These are phyloP conservation scores for Metellina segmentata DNA, from an alignment of 2,888 invertebrate genomes.

Conservation along the genomic window DNA sequence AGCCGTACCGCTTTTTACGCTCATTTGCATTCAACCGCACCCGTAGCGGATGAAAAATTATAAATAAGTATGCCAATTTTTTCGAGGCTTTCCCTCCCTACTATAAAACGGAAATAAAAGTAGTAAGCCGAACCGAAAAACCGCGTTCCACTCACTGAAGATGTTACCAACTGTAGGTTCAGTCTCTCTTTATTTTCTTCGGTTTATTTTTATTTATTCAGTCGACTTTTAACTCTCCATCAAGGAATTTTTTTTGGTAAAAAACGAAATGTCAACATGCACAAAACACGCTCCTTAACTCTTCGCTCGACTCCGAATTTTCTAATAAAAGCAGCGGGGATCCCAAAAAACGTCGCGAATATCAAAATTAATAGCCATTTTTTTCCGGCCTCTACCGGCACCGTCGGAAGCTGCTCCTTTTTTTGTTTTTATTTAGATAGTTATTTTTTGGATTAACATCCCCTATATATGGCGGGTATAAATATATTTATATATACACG, in stretches of 20 bases:
- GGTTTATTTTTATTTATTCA: conserved; percentile 29
- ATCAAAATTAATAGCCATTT: conserved; percentile 74
- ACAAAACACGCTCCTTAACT: conserved; percentile 72
- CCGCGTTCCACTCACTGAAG: neutral
- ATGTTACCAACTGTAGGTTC: neutral
- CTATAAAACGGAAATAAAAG: conserved; percentile 43
- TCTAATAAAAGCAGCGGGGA: conserved; percentile 70
- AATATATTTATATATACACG: conserved; percentile 48
- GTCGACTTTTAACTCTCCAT: conserved; percentile 29
- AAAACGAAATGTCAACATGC: conserved; percentile 65
- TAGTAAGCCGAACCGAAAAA: neutral
- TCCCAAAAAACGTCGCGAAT: conserved; percentile 57
- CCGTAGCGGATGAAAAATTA: conserved; percentile 35
- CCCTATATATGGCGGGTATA: conserved; percentile 47
- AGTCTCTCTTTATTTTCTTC: neutral
- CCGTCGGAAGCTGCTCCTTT: too few species aligned
- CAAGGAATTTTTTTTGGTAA: conserved; percentile 49
- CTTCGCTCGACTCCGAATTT: conserved; percentile 40
- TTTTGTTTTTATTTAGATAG: neutral
- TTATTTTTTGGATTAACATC: conserved; percentile 66
- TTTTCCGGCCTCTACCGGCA: neutral
- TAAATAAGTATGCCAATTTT: conserved; percentile 61
- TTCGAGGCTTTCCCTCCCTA: neutral
- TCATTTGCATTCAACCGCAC: neutral
- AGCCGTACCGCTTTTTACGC: neutral